Evolutionary conservation across 2,888 invertebrate species (phyloP).

Genomic region (Zygogramma bicolorata): DNA sequence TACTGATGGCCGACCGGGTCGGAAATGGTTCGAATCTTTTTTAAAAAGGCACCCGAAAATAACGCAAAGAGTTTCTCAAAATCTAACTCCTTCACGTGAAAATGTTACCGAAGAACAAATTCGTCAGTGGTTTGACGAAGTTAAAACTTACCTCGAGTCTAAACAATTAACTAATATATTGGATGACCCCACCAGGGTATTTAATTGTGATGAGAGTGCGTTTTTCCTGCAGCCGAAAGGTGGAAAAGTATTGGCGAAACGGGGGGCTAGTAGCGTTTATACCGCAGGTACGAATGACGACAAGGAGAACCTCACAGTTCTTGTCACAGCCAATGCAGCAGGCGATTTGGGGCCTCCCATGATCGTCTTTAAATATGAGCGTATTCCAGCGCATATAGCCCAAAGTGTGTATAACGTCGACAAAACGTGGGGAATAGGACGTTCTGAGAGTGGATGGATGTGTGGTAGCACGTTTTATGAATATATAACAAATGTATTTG

Average conservation of each 20-base stretch:
- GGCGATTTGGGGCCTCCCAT: constrained; percentile 53
- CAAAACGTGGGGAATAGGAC: constrained; percentile 42
- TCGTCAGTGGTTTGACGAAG: no score
- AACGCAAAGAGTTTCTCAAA: no score
- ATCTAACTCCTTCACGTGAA: no score
- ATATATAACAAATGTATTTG: not conserved
- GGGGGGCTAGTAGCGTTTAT: not conserved
- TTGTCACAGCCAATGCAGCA: constrained; percentile 54
- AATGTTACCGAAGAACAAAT: no score
- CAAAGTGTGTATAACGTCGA: constrained; percentile 40
- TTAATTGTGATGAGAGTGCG: no score
- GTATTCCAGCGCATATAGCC: constrained; percentile 45
- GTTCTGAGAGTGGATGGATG: not conserved
- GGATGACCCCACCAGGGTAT: no score
- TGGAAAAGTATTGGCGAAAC: not conserved
- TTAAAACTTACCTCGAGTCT: no score
- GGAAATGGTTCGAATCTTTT: no score
- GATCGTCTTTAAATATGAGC: constrained; percentile 55
- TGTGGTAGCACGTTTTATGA: not conserved
- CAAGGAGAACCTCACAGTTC: constrained; percentile 51
- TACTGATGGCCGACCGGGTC: no score
- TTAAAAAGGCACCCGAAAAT: no score
- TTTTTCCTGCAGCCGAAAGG: no score
- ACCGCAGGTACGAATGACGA: constrained; percentile 22
- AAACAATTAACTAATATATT: no score